Percentiles rank a stretch among this genome's conserved stretches.
phyloP scores from a whole-genome alignment of 2,888 invertebrate genomes.

The Hydrotaea cyrtoneurina region DNA sequence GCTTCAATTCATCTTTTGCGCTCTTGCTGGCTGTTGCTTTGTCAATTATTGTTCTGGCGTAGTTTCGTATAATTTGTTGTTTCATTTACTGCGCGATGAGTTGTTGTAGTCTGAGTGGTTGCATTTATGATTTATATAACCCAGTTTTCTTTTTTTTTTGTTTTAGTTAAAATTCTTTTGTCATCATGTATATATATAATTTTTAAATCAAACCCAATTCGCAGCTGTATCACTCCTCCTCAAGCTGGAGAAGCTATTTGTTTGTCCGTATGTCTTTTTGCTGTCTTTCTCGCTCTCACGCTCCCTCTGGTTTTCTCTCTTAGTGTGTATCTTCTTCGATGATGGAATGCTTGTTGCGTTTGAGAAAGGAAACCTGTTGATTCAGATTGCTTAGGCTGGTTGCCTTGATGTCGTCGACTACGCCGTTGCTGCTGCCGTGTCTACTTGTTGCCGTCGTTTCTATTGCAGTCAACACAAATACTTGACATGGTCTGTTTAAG shows the following conservation, averaged over 20 bases:
- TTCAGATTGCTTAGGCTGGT: constrained; percentile 58
- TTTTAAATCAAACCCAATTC: constrained; percentile 34
- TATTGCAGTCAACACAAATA: constrained; percentile 60
- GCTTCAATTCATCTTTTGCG: constrained; percentile 39
- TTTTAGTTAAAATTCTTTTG: constrained; percentile 29
- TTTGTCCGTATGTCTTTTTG: constrained; percentile 7
- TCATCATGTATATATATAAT: constrained; percentile 44
- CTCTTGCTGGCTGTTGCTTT: constrained; percentile 6
- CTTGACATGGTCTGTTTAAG: constrained; percentile 66
- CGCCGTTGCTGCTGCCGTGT: neutral
- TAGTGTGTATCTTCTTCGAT: constrained; percentile 46
- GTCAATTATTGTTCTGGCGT: constrained; percentile 30
- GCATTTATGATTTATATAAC: constrained; percentile 32
- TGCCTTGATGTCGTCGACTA: neutral
- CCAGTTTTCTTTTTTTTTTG: constrained; percentile 52
- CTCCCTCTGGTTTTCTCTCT: constrained; percentile 19
- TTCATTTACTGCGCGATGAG: constrained; percentile 26
- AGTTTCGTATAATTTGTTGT: neutral
- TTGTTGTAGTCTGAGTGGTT: constrained; percentile 47
- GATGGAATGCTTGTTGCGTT: constrained; percentile 70
- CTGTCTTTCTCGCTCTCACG: neutral
- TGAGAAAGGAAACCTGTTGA: constrained; percentile 75
- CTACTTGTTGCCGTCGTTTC: constrained; percentile 27
- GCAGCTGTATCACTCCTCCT: constrained; percentile 26
- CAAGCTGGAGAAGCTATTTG: neutral